Conservation (phyloP, 2,797 vertebrate genomes). For the Syngnathus acus region DNA sequence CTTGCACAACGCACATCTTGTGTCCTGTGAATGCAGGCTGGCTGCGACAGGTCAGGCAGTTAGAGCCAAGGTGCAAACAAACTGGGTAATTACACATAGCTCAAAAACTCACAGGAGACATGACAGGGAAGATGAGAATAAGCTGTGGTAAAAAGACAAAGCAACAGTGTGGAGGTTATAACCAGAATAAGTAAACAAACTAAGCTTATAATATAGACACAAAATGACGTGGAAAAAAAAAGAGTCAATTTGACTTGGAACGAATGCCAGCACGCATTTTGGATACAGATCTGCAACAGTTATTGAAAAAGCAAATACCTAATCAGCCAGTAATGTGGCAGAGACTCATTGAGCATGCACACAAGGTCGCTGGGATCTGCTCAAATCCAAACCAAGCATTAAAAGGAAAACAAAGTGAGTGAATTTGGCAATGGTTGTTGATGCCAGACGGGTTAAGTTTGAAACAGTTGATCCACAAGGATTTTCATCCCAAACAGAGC, state of each 20-base stretch:
- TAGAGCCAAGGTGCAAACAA: slow-evolving; percentile 67
- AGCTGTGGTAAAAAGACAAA: slow-evolving; percentile 52
- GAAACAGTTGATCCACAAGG: slow-evolving; percentile 5
- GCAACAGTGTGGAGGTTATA: slow-evolving; percentile 41
- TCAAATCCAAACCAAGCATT: not conserved
- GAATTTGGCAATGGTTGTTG: not conserved
- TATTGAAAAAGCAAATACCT: slow-evolving; percentile 16
- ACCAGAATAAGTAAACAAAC: slow-evolving; percentile 49
- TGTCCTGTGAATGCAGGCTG: slow-evolving; percentile 47
- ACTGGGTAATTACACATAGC: slow-evolving; percentile 67
- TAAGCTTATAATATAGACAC: slow-evolving; percentile 42
- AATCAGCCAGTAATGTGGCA: slow-evolving; percentile 2
- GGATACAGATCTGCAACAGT: slow-evolving; percentile 30
- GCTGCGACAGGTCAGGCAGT: slow-evolving; percentile 51
- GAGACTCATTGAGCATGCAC: not conserved
- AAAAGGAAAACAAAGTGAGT: not conserved
- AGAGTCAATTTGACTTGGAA: slow-evolving; percentile 22
- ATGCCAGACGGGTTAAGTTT: not conserved
- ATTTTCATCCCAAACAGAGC: slow-evolving; percentile 1
- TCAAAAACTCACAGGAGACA: slow-evolving; percentile 59
- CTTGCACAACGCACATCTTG: slow-evolving; percentile 11
- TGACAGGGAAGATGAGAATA: slow-evolving; percentile 63
- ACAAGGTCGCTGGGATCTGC: not conserved
- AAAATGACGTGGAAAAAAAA: slow-evolving; percentile 26
- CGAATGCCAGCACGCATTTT: slow-evolving; percentile 36